These are phyloP conservation scores for Battus philenor DNA, from an alignment of 1,140 invertebrate species.

Conservation along the genomic window DNA sequence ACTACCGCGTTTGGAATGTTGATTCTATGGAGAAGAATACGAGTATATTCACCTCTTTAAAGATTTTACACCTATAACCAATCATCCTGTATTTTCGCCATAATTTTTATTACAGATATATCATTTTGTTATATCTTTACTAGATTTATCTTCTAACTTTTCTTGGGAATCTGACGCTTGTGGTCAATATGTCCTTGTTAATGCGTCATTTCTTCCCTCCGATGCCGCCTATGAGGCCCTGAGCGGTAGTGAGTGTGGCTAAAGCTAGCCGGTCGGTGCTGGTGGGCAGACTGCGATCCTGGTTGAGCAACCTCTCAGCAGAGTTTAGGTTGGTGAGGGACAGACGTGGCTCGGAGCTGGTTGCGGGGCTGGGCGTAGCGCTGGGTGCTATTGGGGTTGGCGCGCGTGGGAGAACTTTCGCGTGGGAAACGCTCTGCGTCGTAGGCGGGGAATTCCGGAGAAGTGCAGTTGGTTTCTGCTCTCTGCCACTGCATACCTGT, in stretches of 20 bases:
- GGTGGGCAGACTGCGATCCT: slow-evolving; percentile 36
- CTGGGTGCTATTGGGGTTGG: slow-evolving; percentile 42
- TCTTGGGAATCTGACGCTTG: slow-evolving; percentile 34
- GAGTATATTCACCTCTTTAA: too few relatives aligned
- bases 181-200: slow-evolving; percentile 36
- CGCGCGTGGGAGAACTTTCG: slow-evolving; percentile 40
- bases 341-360: slow-evolving; percentile 34
- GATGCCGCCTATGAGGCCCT: slow-evolving; percentile 75
- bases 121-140: too few relatives aligned
- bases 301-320: slow-evolving; percentile 49
- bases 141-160: slow-evolving; percentile 39
- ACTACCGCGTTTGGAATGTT: too few relatives aligned
- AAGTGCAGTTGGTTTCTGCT: slow-evolving; percentile 60
- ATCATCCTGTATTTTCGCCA: too few relatives aligned
- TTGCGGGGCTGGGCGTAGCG: slow-evolving; percentile 20
- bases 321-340: slow-evolving; percentile 53
- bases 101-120: too few relatives aligned
- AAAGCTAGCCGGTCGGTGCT: slow-evolving; percentile 53
- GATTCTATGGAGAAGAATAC: too few relatives aligned
- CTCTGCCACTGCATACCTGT: slow-evolving; percentile 69
- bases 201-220: slow-evolving; percentile 76
- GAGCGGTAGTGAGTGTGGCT: slow-evolving; percentile 63
- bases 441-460: slow-evolving; percentile 57
- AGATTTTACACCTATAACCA: too few relatives aligned
- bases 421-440: slow-evolving; percentile 25